Evolutionary conservation across 2,888 invertebrate genomes (phyloP).

Genomic region (Cordilura impudica): DNA sequence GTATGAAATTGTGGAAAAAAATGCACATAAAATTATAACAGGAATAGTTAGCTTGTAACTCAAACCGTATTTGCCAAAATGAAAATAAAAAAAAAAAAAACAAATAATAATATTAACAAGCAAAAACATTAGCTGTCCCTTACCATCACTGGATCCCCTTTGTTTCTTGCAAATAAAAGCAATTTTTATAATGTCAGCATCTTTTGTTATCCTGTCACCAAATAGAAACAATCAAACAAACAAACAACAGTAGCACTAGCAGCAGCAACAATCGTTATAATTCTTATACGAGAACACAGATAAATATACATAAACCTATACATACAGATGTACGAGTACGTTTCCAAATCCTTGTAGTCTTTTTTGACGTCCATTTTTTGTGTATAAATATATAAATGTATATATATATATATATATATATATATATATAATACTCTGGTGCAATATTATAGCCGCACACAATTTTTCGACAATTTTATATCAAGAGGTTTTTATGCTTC

Average conservation of each 20-base stretch:
- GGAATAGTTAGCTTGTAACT: conserved; percentile 36
- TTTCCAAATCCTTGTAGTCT: background rate
- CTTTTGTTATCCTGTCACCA: conserved; percentile 49
- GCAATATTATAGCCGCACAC: too few species aligned
- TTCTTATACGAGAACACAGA: conserved; percentile 15
- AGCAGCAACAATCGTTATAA: conserved; percentile 51
- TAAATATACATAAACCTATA: background rate
- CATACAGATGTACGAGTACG: background rate
- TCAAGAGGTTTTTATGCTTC: too few species aligned
- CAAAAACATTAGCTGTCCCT: conserved; percentile 43
- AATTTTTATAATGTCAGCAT: conserved; percentile 59
- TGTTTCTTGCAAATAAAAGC: conserved; percentile 31
- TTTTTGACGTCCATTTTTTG: conserved; percentile 24
- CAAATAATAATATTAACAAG: too few species aligned
- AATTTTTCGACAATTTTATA: too few species aligned
- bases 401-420: too few species aligned
- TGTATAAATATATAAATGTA: conserved; percentile 41
- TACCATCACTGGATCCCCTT: background rate
- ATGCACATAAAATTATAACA: conserved; percentile 57
- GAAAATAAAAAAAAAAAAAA: conserved; percentile 23
- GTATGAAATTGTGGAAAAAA: conserved; percentile 28
- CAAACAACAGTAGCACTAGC: conserved; percentile 41
- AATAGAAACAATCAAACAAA: background rate
- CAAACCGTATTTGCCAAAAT: conserved; percentile 41
- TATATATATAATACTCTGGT: too few species aligned